Percentiles rank a stretch among this genome's conserved stretches.
Conservation (phyloP, 2,888 invertebrate species). For the Linnaemya vulpina region DNA sequence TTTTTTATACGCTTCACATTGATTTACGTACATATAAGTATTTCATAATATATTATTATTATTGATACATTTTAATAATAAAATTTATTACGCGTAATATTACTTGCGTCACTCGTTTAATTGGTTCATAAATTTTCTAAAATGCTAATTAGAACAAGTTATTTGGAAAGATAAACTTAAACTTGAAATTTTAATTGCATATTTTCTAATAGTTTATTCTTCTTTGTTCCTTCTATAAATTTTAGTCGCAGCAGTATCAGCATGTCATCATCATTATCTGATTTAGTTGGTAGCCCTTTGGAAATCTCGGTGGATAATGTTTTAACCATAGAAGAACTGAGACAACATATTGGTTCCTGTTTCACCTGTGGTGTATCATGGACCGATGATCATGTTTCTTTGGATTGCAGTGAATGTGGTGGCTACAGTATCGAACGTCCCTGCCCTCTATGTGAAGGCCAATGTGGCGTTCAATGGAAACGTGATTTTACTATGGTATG, state of each 20-base stretch:
- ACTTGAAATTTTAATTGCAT: neutral
- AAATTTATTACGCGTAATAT: conserved; percentile 30
- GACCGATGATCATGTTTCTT: conserved; percentile 89
- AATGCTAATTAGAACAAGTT: neutral
- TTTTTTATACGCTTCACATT: too few species aligned
- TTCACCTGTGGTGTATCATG: conserved; percentile 92
- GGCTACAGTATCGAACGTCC: conserved; percentile 90
- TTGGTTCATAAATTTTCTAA: conserved; percentile 43
- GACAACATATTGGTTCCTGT: conserved; percentile 88
- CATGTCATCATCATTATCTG: conserved; percentile 82
- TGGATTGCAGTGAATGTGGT: conserved; percentile 91
- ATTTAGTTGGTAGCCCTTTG: conserved; percentile 82
- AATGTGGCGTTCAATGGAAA: conserved; percentile 89
- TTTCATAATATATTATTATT: conserved; percentile 8
- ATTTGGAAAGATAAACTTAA: conserved; percentile 1
- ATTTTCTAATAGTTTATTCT: conserved; percentile 7
- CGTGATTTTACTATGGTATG: conserved; percentile 90
- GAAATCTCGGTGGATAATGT: conserved; percentile 84
- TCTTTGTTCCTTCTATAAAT: conserved; percentile 58
- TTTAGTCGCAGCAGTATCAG: conserved; percentile 82
- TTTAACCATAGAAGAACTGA: conserved; percentile 88
- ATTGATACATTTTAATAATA: conserved; percentile 20
- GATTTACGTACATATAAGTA: too few species aligned
- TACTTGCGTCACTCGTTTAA: conserved; percentile 43
- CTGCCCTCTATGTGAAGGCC: conserved; percentile 90